Evolutionary conservation across 2,797 vertebrate genomes (phyloP), one percentile per base, ranked within the genome.

Genomic region (Gastrophryne carolinensis): DNA sequence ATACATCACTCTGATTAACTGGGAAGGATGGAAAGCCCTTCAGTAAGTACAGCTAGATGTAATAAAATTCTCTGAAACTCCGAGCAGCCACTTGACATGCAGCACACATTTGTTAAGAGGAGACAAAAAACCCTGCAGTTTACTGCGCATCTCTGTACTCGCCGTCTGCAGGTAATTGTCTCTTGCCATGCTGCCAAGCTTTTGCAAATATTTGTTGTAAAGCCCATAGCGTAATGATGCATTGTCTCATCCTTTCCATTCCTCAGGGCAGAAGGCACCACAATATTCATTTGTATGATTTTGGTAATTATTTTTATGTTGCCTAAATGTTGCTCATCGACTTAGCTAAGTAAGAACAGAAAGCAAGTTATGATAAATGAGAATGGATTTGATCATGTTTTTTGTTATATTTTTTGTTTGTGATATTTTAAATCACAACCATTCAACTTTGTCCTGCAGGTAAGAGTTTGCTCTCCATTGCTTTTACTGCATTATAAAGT

Each of bases 1-100:
- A 64, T 64, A 74, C 32, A 60, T 75, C 56, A 75, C 39, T 67
- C 53, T 49, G 26, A 66, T 35, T 58, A 66, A 44, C 52, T 70
- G 11, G 17, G 9, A 49, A 26, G 29, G 68, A 71, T 26, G n/a
- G n/a, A n/a, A 60, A 35, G 13, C 24, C 10, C 41, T 68, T 50
- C 23, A 68, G 54, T 29, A 17, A 56, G 39, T 67, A 58, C 30
- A 69, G 54, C 50, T 52, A 21, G 39, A 61, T 37, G 17, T 53
- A 68, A 75, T 61, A 68, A 39, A 61, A 61, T 27, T 41, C 54
- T 52, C 12, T 52, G 56, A 37, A n/a, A 29, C 50, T 62, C 44
- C 21, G 11, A 23, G 30, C 26, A 57, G 23, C 26, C n/a, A 39
- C 63, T 68, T 75, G 64, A 53, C 23, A 68, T 52, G 41, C 73